phyloP scores from a whole-genome alignment of 30 jellyfish, hydroid and myxozoan genomes.

The Hydractinia echinata region DNA sequence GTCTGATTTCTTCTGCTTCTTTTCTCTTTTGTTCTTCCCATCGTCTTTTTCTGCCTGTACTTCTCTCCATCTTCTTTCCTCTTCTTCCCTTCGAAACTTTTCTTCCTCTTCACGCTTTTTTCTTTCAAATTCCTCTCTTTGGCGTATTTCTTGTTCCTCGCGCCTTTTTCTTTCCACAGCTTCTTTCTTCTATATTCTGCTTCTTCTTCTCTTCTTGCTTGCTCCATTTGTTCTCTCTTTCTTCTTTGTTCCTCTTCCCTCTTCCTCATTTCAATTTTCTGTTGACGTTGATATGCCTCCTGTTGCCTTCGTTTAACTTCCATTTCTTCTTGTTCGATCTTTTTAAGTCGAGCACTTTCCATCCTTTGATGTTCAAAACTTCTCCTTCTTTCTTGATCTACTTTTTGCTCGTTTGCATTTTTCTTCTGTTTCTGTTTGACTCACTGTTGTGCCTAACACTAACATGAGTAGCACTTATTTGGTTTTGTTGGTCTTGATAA shows the following conservation, averaged over 20 bases:
- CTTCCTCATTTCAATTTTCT: background rate
- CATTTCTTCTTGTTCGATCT: background rate
- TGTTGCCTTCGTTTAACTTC: background rate
- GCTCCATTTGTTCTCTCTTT: no score
- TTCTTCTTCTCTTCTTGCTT: no score
- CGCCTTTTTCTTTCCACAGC: background rate
- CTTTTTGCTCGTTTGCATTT: no score
- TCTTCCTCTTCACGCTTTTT: background rate
- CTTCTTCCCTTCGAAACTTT: background rate
- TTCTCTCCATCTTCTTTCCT: background rate
- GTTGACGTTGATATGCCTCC: background rate
- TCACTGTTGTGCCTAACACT: no score
- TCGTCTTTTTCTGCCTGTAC: background rate
- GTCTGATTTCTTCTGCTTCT: conserved; percentile 1
- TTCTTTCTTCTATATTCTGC: background rate
- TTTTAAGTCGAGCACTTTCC: background rate
- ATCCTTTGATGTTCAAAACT: background rate
- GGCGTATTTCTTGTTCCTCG: background rate
- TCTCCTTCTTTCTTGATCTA: background rate
- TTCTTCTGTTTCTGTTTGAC: no score
- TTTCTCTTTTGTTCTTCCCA: background rate
- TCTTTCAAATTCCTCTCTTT: background rate
- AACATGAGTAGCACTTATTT: background rate
- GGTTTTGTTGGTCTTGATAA: background rate
- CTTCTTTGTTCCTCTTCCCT: conserved; percentile 11